Percentiles rank a stretch among this genome's conserved stretches.
phyloP scores from a whole-genome alignment of 2,888 invertebrate genomes.

The Hirtodrosophila alboralis region DNA sequence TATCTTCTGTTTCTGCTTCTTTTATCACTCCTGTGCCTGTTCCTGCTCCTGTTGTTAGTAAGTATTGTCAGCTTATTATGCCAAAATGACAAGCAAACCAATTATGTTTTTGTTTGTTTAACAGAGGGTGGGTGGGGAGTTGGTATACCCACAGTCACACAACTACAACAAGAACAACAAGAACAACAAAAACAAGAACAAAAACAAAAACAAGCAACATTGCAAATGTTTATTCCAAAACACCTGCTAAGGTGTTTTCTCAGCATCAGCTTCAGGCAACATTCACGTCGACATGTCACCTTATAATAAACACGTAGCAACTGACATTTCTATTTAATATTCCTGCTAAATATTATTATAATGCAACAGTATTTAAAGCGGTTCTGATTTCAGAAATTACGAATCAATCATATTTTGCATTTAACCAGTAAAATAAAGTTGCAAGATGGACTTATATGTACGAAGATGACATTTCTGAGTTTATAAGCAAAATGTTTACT shows the following conservation, averaged over 20 bases:
- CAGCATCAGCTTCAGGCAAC: conserved; percentile 6
- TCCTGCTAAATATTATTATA: not conserved
- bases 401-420: too few species aligned
- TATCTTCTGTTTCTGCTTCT: not conserved
- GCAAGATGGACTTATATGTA: too few species aligned
- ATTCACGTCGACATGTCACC: conserved; percentile 22
- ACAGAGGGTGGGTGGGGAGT: too few species aligned
- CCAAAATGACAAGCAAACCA: conserved; percentile 73
- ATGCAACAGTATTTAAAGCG: not conserved
- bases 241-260: conserved; percentile 50
- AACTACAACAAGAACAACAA: conserved; percentile 7
- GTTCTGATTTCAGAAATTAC: not conserved
- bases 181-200: conserved; percentile 3
- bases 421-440: too few species aligned
- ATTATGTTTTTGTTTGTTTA: conserved; percentile 72
- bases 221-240: conserved; percentile 50
- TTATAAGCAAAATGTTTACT: too few species aligned
- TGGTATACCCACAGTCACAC: conserved; percentile 14
- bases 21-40: too few species aligned
- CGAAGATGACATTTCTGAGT: too few species aligned
- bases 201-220: conserved; percentile 6
- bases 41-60: conserved; percentile 35
- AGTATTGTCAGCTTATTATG: conserved; percentile 67
- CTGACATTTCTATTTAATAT: conserved; percentile 57
- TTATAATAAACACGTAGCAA: conserved; percentile 54